These are phyloP conservation scores for Stenopsyche tienmushanensis DNA, from an alignment of 1,140 invertebrate species.

Conservation along the genomic window DNA sequence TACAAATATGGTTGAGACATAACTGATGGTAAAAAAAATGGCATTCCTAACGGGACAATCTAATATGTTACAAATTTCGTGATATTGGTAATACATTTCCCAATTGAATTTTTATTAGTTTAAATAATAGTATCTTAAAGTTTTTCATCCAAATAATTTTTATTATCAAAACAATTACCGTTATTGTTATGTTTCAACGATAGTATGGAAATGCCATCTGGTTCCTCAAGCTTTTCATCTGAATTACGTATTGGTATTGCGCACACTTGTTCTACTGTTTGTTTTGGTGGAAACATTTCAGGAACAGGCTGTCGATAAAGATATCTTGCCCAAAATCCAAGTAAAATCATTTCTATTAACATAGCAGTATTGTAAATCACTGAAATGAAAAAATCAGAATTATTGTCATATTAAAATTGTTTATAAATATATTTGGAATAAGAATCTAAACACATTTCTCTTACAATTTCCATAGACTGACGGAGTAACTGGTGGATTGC, in stretches of 20 bases:
- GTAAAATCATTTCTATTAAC: conserved; percentile 61
- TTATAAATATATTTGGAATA: background rate
- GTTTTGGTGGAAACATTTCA: conserved; percentile 38
- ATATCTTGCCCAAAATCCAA: conserved; percentile 57
- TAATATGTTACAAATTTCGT: too few species aligned
- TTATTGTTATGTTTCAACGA: conserved; percentile 30
- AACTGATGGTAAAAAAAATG: too few species aligned
- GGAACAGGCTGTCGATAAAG: conserved; percentile 56
- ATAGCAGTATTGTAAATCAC: conserved; percentile 62
- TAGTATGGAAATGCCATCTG: background rate
- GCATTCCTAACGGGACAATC: too few species aligned
- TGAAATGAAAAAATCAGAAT: conserved; percentile 47
- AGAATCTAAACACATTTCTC: conserved; percentile 34
- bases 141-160: conserved; percentile 33
- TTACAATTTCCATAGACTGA: conserved; percentile 51
- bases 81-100: too few species aligned
- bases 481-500: conserved; percentile 52
- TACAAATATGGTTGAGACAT: too few species aligned
- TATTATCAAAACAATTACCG: conserved; percentile 20
- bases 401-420: background rate
- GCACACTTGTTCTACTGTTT: conserved; percentile 45
- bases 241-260: conserved; percentile 16
- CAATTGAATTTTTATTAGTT: too few species aligned
- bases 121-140: too few species aligned
- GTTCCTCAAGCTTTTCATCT: conserved; percentile 7